Base-by-base conservation (phyloP, 2,113 vertebrate genomes). In the Riparia riparia region DNA sequence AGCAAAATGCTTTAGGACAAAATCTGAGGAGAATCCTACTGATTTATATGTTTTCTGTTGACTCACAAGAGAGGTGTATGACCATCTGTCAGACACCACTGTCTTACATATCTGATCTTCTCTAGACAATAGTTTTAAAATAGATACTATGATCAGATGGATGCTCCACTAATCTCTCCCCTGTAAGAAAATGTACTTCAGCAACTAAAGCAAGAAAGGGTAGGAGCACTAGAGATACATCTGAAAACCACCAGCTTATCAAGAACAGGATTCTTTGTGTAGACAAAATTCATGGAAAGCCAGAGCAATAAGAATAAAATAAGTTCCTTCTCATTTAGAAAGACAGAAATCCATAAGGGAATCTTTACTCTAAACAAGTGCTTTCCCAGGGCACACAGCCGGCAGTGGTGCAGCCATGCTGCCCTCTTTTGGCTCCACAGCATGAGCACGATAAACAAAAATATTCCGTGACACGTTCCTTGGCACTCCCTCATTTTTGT, bases 391-490 rank as follows among this genome's bases (percentile, higher is more conserved):
- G 47, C 4, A 39, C 0, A 3, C 63, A 68, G 41, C 9, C 0
- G 3, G 69, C 56, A 56, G 61, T 6, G 3, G 44, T 86, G 91
- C 73, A 74, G 44, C 28, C 4, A 4, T 93, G 90, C 90, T 98
- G 96, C 96, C 97, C 95, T 97, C 97, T 97, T 82, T 92, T 63
- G 97, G 95, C 70, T 95, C 61, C 60, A 89, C 5, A 3, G 53
- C 39, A 29, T 0, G 2, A 61, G 32, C n/a, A n/a, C 1, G 63
- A 86, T 7, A 37, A 87, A 79, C 26, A 76, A 60, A 47, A 34
- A 7, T 17, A 50, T 7, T 69, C 50, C 2, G 7, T 57, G 45
- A 64, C 28, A 20, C 1, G 8, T 76, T 87, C 41, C 63, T 63
- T 32, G 13, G 51, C 44, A 78, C 28, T 70, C 39, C 32, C 26